Evolutionary conservation across 2,888 invertebrate genomes (phyloP).

Genomic region (Alloscopus bannaensis): DNA sequence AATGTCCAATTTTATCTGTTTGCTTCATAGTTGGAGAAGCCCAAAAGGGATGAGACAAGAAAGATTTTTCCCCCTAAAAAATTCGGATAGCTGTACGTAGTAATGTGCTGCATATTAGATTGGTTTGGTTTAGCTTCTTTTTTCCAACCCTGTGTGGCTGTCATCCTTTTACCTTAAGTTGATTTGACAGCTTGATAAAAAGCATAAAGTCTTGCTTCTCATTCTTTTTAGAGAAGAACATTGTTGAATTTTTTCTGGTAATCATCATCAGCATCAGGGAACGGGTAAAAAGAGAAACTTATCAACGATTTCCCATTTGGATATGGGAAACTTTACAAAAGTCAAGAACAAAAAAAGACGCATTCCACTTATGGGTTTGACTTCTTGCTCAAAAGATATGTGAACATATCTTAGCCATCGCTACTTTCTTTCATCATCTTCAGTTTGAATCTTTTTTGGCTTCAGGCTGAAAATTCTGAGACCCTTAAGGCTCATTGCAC

Average conservation of each 20-base stretch:
- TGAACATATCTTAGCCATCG: too few species aligned
- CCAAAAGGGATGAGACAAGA: too few species aligned
- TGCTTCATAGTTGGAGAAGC: conserved; percentile 20
- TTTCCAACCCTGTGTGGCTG: conserved; percentile 63
- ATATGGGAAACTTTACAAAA: too few species aligned
- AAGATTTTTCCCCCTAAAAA: conserved; percentile 1
- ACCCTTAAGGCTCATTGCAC: conserved; percentile 50
- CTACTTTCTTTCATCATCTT: conserved; percentile 20
- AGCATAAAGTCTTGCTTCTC: conserved; percentile 57
- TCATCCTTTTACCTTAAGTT: conserved; percentile 62
- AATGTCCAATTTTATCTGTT: conserved; percentile 62
- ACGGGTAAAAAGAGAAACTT: too few species aligned
- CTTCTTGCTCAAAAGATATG: conserved; percentile 32
- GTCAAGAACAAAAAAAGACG: too few species aligned
- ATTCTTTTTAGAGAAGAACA: conserved; percentile 23
- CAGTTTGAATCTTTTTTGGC: conserved; percentile 3
- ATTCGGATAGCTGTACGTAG: not conserved
- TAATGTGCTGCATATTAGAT: conserved; percentile 1
- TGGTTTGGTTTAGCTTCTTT: conserved; percentile 22
- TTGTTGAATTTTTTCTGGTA: conserved; percentile 43
- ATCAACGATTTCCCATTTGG: conserved; percentile 47
- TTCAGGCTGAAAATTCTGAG: not conserved
- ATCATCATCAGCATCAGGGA: conserved; percentile 43
- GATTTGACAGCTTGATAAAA: conserved; percentile 65
- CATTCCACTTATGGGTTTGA: conserved; percentile 61